These are phyloP conservation scores for Monarcha castaneiventris DNA, from an alignment of 2,113 vertebrate species.

Conservation along the genomic window DNA sequence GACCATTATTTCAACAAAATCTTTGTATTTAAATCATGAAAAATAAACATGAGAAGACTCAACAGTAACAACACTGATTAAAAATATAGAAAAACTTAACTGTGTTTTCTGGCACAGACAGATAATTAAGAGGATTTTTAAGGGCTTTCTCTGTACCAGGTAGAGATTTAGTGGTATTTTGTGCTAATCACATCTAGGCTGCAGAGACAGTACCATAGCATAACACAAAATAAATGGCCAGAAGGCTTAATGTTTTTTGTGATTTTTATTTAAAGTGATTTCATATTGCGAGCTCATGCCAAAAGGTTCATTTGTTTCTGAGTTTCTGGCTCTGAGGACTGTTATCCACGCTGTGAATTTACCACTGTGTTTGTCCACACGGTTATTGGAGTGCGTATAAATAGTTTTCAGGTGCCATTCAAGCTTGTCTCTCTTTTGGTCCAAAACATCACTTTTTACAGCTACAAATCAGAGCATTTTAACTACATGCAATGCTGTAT, in stretches of 20 bases:
- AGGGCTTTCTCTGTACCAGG: slow-evolving; percentile 14
- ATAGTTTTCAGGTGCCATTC: slow-evolving; percentile 18
- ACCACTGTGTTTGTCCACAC: slow-evolving; percentile 6
- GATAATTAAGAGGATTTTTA: slow-evolving; percentile 7
- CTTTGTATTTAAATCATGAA: slow-evolving; percentile 45
- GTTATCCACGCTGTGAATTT: neutral
- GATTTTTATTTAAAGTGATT: slow-evolving; percentile 27
- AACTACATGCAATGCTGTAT: neutral
- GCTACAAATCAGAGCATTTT: neutral
- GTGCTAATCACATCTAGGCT: slow-evolving; percentile 15
- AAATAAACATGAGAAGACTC: slow-evolving; percentile 37
- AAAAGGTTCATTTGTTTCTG: slow-evolving; percentile 24
- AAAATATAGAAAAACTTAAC: slow-evolving; percentile 5
- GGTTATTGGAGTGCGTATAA: neutral
- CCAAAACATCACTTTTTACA: neutral
- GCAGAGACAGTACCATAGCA: neutral
- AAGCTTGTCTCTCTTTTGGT: neutral
- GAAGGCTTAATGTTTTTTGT: slow-evolving; percentile 17
- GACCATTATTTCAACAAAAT: slow-evolving; percentile 65
- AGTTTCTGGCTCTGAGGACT: slow-evolving; percentile 7
- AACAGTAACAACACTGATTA: slow-evolving; percentile 34
- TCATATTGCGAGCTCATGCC: neutral
- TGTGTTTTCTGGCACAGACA: neutral
- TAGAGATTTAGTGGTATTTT: slow-evolving; percentile 35
- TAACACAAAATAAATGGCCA: slow-evolving; percentile 19